Evolutionary conservation across 37 sponge, comb jelly and placozoan genomes (phyloP), one percentile per base, ranked within the genome.

Genomic region (Dysidea cf. avara): DNA sequence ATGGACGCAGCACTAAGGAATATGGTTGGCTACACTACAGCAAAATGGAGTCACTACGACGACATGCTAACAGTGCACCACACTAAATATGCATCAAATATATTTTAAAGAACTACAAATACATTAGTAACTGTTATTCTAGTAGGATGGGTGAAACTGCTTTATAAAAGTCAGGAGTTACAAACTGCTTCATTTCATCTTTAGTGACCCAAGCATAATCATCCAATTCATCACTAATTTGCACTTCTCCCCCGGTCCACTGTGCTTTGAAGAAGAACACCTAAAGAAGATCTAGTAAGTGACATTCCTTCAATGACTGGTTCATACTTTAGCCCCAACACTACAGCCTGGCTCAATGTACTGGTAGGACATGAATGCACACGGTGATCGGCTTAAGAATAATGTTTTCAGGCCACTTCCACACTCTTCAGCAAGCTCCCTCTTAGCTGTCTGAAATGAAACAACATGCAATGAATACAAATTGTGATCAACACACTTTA

Each of bases 191-290:
- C 89, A 92, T 72, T 47, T 92, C 93, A 16, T 92, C 85, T 63
- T 71, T 83, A 14, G 89, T 92, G 21, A 87, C 80, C 93, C 93
- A 92, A n/a, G 72, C 39, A 26, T 71, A 69, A 60, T 92, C 81
- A 1, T 39, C 77, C 22, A 81, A 33, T 35, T 82, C 69, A 38
- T 57, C 5, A 35, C 76, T 77, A 31, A 83, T 43, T n/a, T 77
- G 47, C 52, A 86, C 60, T 13, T 16, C 58, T 34, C 78, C 72
- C 26, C 62, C 56, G 0, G 49, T n/a, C 43, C 61, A 75, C 25
- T 69, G 52, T 0, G 85, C 89, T 56, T 92, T 92, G 61, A 84
- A 53, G 58, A 92, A 83, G 75, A 92, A 92, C 12, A 92, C 89
- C 93, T 91, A 34, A 0, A 29, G 0, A 50, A 66, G 46, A 32